Conservation (phyloP, 2,888 invertebrate genomes). For the Lasioglossum oenotherae region DNA sequence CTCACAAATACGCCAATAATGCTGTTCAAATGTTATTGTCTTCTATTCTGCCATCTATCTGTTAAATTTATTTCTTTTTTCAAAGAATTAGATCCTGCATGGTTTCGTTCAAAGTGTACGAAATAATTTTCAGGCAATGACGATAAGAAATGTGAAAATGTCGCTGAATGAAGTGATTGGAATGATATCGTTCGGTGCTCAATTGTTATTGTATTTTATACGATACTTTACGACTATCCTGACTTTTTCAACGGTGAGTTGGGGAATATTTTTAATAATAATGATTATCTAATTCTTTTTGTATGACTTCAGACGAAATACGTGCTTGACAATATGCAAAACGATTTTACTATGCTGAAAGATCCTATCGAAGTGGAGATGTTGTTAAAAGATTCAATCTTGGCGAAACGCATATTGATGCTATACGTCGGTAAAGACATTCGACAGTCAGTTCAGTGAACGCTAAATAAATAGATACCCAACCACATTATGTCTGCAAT, state of each 20-base stretch:
- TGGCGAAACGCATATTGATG: background rate
- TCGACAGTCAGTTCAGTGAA: background rate
- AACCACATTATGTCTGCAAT: background rate
- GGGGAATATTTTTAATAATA: too few species aligned
- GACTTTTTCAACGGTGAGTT: background rate
- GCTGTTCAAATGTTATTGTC: too few species aligned
- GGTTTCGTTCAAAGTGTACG: rapidly evolving
- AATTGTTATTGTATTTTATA: background rate
- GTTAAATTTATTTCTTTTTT: too few species aligned
- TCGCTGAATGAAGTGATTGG: background rate
- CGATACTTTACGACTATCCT: background rate
- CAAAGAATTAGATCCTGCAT: background rate
- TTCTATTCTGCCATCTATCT: too few species aligned
- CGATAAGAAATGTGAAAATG: background rate
- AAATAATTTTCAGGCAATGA: background rate
- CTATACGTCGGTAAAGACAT: background rate
- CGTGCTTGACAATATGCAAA: background rate
- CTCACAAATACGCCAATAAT: too few species aligned
- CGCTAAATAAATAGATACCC: too few species aligned
- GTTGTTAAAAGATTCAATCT: background rate
- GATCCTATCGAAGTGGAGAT: background rate
- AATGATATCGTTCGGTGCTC: background rate
- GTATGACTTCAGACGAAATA: background rate
- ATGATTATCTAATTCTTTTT: background rate
- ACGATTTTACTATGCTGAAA: background rate